Evolutionary conservation across 1,140 invertebrate species (phyloP).

Genomic region (Sinella curviseta): DNA sequence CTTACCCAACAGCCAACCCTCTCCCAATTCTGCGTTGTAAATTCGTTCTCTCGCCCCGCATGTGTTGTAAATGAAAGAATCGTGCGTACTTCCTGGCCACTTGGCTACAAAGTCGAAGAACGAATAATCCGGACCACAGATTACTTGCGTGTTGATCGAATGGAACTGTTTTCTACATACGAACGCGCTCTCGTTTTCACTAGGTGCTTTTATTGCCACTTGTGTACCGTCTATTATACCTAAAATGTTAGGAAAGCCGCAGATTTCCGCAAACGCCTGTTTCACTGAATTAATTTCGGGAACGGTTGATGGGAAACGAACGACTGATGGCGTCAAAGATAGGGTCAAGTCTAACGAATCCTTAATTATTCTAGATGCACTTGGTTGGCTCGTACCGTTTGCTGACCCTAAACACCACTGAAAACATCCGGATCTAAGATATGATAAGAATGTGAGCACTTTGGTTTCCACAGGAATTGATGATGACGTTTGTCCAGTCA

Average conservation of each 20-base stretch:
- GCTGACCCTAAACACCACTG: neutral
- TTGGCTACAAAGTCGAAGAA: slow-evolving; percentile 54
- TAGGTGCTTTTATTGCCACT: neutral
- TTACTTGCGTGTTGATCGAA: slow-evolving; percentile 52
- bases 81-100: slow-evolving; percentile 54
- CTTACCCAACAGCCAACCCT: slow-evolving; percentile 35
- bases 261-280: neutral
- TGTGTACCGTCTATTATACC: slow-evolving; percentile 26
- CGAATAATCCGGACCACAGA: slow-evolving; percentile 52
- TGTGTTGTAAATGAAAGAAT: slow-evolving; percentile 48
- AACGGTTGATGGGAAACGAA: slow-evolving; percentile 14
- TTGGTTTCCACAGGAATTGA: neutral
- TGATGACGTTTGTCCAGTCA: neutral
- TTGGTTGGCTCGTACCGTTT: neutral
- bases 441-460: neutral
- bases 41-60: slow-evolving; percentile 9
- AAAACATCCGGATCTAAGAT: neutral
- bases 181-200: slow-evolving; percentile 30
- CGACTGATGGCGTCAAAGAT: neutral
- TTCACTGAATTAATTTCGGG: neutral
- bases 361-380: neutral
- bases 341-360: neutral
- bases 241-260: neutral
- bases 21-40: neutral
- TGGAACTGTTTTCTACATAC: slow-evolving; percentile 39